phyloP scores from a whole-genome alignment of 1,140 invertebrate species.

The Trinorchestia longiramus region DNA sequence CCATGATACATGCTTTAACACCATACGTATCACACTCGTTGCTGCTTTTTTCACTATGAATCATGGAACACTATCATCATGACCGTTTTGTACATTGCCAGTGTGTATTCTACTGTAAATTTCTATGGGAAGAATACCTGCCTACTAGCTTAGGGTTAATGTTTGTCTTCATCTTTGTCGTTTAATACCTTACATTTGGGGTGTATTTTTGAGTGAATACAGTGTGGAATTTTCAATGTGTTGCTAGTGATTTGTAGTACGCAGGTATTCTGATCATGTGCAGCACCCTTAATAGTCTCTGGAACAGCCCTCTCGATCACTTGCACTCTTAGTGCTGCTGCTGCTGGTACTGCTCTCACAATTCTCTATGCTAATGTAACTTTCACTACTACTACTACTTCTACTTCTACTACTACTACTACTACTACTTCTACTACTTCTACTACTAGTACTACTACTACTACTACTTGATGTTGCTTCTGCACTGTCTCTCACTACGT shows the following conservation, averaged over 20 bases:
- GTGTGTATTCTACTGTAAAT: constrained; percentile 20
- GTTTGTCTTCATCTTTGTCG: background rate
- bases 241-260: background rate
- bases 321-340: constrained; percentile 44
- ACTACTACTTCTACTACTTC: background rate
- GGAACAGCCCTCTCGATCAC: background rate
- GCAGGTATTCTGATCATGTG: constrained; percentile 29
- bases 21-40: background rate
- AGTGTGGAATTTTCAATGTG: background rate
- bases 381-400: background rate
- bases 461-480: constrained; percentile 51
- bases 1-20: background rate
- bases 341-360: constrained; percentile 44
- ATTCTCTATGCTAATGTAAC: constrained; percentile 45
- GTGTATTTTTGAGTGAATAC: background rate
- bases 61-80: constrained; percentile 3
- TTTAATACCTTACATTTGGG: background rate
- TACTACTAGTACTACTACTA: background rate
- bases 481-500: constrained; percentile 51
- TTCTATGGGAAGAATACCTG: background rate
- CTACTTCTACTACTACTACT: constrained; percentile 7
- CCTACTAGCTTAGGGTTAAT: background rate
- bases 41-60: background rate
- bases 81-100: constrained; percentile 39
- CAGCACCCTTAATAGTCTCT: constrained; percentile 17